phyloP scores from a whole-genome alignment of 2,113 vertebrate species.

The Abramis brama region DNA sequence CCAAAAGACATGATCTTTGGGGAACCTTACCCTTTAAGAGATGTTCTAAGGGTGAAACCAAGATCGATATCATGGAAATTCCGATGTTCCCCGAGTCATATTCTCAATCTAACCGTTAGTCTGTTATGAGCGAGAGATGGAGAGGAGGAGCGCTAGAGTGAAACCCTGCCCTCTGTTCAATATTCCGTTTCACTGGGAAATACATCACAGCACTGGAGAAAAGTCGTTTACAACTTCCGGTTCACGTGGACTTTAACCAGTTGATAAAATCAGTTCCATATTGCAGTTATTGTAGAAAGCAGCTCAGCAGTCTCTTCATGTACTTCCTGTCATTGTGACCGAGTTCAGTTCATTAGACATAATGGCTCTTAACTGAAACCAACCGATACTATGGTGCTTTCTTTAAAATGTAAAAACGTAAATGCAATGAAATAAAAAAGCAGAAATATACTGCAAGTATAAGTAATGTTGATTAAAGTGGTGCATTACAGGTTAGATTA shows the following conservation, averaged over 20 bases:
- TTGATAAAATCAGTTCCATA: constrained; percentile 2
- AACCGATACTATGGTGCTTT: neutral
- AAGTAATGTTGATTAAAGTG: constrained; percentile 6
- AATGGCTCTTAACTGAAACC: neutral
- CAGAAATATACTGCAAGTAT: neutral
- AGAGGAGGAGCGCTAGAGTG: no score
- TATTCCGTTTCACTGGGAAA: no score
- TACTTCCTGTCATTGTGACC: neutral
- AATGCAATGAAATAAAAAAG: neutral
- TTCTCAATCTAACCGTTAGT: no score
- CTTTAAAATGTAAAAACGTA: neutral
- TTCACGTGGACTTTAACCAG: no score
- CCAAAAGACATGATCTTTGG: neutral
- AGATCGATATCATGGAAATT: neutral
- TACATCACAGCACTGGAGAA: no score
- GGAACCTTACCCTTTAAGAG: constrained; percentile 22
- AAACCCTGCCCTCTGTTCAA: no score
- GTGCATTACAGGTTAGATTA: neutral
- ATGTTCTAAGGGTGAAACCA: constrained; percentile 7
- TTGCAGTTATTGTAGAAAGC: neutral
- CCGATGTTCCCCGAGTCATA: neutral
- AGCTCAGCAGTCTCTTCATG: neutral
- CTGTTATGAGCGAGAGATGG: no score
- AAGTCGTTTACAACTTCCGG: no score
- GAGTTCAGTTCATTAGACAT: neutral